Evolutionary conservation across 2,888 invertebrate species (phyloP).

Genomic region (Netelia fuscicornis): DNA sequence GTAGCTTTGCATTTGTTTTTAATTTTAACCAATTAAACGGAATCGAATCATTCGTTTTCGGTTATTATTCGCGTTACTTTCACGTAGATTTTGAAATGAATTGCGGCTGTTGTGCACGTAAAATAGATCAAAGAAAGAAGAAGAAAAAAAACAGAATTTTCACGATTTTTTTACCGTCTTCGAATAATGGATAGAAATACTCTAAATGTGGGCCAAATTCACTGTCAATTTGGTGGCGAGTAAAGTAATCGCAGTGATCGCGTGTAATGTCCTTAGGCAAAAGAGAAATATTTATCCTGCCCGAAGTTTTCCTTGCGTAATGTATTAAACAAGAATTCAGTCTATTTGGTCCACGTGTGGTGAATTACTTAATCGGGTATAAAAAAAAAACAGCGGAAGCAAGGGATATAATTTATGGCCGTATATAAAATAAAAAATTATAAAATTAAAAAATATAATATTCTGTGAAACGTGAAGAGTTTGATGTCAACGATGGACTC

Average conservation of each 20-base stretch:
- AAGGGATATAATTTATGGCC: constrained; percentile 56
- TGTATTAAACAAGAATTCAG: constrained; percentile 29
- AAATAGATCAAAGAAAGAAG: constrained; percentile 25
- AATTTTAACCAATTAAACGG: not conserved
- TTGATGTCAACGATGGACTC: constrained; percentile 61
- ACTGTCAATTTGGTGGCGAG: constrained; percentile 42
- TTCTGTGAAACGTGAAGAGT: constrained; percentile 57
- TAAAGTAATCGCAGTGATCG: constrained; percentile 62
- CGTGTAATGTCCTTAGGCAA: constrained; percentile 44
- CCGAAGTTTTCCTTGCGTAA: constrained; percentile 48
- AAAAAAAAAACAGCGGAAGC: constrained; percentile 29
- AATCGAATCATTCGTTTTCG: not conserved
- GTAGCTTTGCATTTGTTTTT: not conserved
- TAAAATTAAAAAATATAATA: constrained; percentile 37
- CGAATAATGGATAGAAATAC: constrained; percentile 49
- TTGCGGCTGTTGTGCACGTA: constrained; percentile 34
- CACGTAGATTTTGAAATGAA: constrained; percentile 31
- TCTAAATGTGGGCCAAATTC: constrained; percentile 56
- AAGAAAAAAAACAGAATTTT: constrained; percentile 40
- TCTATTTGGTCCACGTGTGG: constrained; percentile 46
- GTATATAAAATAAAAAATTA: constrained; percentile 43
- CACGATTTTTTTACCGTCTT: constrained; percentile 50
- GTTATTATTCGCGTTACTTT: not conserved
- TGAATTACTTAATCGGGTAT: constrained; percentile 61
- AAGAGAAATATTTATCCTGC: constrained; percentile 44